Base-by-base conservation (phyloP, 2,888 invertebrate species). In the Stenodema calcarata region DNA sequence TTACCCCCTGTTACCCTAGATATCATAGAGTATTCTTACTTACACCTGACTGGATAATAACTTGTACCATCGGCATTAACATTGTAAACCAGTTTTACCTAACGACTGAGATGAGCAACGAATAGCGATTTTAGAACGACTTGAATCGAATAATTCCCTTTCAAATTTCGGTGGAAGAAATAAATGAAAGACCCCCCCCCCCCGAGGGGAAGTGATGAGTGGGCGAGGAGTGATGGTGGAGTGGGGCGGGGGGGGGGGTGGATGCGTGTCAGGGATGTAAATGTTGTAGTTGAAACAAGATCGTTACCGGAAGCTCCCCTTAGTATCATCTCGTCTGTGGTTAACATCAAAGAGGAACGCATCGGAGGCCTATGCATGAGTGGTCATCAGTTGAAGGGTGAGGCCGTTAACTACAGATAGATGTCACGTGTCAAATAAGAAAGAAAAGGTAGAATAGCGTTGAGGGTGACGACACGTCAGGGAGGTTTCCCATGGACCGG, bases 351-450 rank as follows among this genome's bases (percentile, higher is more conserved):
- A 79, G 86, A 50, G 50, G 54, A 62, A 76, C 30, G 86, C 86
- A 86, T 76, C 62, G 78, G 62, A 4, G 18, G 54, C 78, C n/a
- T n/a, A 76, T 78, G 86, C 86, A 86, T 76, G 79, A 86, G 78
- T 54, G 86, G 86, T 76, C 78, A 78, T 28, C 86, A 44, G 35
- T 78, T 30, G 73, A 84, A 70, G 75, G 75, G 73, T 44, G 50
- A 54, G 50, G 84, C 54, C 73, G 84, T 84, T 84, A 84, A 84
- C 84, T 84, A 84, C 84, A 84, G 84, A 84, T 84, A 84, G 84
- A 84, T 73, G 84, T 73, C 84, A 84, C 84, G 84, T 84, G 84
- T 84, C 84, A 44, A 42, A 70, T 41, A 41, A 84, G 75, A 44
- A 73, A 84, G 75, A 44, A 73, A 83, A 75, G 84, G 42, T 70